phyloP scores from a whole-genome alignment of 2,888 invertebrate genomes.

The Schizotus pectinicornis region DNA sequence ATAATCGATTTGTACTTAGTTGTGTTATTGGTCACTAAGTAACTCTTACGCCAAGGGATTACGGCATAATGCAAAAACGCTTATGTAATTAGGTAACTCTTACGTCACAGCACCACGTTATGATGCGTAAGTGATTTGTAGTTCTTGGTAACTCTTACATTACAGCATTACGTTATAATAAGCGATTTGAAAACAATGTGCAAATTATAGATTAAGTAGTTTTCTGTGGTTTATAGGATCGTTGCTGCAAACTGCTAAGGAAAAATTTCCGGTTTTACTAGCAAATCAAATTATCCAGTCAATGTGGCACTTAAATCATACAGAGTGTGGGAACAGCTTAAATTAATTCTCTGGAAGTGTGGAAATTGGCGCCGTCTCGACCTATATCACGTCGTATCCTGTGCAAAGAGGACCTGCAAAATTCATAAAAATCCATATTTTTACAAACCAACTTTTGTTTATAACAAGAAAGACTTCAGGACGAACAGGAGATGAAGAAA shows the following conservation, averaged over 20 bases:
- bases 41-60: no score
- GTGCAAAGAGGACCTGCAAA: slow-evolving; percentile 12
- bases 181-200: not conserved
- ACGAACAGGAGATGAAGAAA: no score
- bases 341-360: slow-evolving; percentile 33
- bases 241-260: slow-evolving; percentile 22
- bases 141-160: no score
- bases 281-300: slow-evolving; percentile 34
- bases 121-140: no score
- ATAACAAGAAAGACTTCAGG: no score
- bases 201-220: slow-evolving; percentile 22
- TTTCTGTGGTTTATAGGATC: slow-evolving; percentile 21
- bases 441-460: no score
- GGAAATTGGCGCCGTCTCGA: slow-evolving; percentile 33
- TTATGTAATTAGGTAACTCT: no score
- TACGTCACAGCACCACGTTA: no score
- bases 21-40: no score
- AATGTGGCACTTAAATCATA: slow-evolving; percentile 35
- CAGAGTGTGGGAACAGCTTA: slow-evolving; percentile 29
- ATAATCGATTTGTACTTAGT: no score
- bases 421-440: slow-evolving; percentile 29
- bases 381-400: slow-evolving; percentile 30
- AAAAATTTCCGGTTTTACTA: slow-evolving; percentile 33
- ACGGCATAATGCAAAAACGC: no score
- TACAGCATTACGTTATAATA: no score